Conservation (phyloP, 1,140 invertebrate species). For the Homarus americanus region DNA sequence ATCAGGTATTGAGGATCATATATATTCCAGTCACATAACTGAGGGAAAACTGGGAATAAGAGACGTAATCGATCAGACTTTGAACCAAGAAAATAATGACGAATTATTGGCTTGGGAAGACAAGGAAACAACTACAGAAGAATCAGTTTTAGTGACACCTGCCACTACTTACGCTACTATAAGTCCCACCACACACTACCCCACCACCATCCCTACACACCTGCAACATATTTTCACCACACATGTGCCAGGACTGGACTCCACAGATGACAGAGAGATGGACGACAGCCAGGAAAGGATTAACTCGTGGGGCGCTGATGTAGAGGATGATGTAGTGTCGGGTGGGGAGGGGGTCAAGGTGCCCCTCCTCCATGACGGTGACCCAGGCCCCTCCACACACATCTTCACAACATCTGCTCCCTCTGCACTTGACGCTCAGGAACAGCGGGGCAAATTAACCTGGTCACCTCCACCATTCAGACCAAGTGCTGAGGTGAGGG, state of each 20-base stretch:
- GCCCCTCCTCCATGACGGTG: too few relatives aligned
- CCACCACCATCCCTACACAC: background rate
- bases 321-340: background rate
- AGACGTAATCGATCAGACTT: background rate
- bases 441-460: background rate
- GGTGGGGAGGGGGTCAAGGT: too few relatives aligned
- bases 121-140: background rate
- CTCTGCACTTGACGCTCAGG: background rate
- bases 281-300: background rate
- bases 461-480: background rate
- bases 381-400: too few relatives aligned
- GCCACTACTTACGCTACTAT: background rate
- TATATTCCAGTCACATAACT: background rate
- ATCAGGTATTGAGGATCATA: background rate
- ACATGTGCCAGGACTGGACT: background rate
- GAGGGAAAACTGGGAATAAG: background rate
- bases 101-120: background rate
- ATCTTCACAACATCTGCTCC: too few relatives aligned
- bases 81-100: background rate
- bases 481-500: background rate
- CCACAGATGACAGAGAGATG: background rate
- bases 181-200: background rate
- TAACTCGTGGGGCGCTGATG: background rate
- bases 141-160: background rate
- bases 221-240: background rate